Evolutionary conservation across 2,113 vertebrate genomes (phyloP).

Genomic region (Campylomormyrus tamandua): DNA sequence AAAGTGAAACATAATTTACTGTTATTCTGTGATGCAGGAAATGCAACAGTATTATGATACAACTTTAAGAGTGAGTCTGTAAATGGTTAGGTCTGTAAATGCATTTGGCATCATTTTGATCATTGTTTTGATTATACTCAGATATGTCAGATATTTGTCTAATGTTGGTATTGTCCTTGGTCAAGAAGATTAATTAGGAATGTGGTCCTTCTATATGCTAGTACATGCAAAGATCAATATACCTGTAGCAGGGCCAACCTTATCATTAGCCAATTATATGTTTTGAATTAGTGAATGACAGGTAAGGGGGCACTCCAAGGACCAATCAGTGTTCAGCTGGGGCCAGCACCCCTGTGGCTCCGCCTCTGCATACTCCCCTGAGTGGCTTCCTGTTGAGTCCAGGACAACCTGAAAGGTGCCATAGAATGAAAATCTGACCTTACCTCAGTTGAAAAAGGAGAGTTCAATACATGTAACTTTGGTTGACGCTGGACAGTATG

Average conservation of each 20-base stretch:
- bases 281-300: not conserved
- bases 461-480: not conserved
- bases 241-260: not conserved
- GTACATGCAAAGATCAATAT: not conserved
- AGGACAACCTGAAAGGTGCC: not conserved
- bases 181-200: not conserved
- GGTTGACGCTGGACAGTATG: not conserved
- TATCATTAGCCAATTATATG: not conserved
- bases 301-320: not conserved
- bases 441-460: not conserved
- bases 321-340: not conserved
- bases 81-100: not conserved
- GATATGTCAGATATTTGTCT: not conserved
- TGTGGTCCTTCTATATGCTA: not conserved
- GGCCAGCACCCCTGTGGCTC: not conserved
- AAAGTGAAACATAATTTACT: not conserved
- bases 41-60: not conserved
- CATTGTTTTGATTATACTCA: not conserved
- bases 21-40: not conserved
- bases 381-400: not conserved
- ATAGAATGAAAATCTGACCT: not conserved
- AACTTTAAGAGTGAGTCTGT: not conserved
- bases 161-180: not conserved
- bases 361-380: not conserved
- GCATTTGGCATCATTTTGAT: not conserved